Conservation (phyloP, 1,140 invertebrate genomes). For the Theocolax elegans region DNA sequence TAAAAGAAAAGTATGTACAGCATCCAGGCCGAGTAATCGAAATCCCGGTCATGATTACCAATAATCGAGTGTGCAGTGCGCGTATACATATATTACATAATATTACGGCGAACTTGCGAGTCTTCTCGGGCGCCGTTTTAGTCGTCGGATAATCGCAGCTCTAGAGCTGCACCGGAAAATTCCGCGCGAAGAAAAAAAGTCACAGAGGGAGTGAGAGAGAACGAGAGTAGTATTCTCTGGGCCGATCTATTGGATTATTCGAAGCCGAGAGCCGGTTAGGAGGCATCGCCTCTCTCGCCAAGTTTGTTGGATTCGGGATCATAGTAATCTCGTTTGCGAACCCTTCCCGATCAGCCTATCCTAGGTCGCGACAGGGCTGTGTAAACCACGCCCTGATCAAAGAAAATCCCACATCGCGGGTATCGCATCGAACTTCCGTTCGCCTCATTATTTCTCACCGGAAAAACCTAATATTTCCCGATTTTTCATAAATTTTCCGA, state of each 20-base stretch:
- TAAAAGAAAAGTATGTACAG: no score
- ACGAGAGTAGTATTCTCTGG: conserved; percentile 3
- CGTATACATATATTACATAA: background rate
- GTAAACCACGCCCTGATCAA: conserved; percentile 61
- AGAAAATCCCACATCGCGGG: no score
- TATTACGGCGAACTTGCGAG: background rate
- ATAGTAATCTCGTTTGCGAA: conserved; percentile 66
- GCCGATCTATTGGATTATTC: conserved; percentile 64
- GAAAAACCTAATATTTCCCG: background rate
- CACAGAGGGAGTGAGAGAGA: background rate
- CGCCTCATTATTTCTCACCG: background rate
- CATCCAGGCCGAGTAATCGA: no score
- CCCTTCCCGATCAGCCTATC: conserved; percentile 63
- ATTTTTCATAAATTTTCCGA: background rate
- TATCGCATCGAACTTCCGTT: no score
- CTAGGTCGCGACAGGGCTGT: conserved; percentile 53
- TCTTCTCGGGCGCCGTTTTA: background rate
- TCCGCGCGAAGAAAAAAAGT: conserved; percentile 7
- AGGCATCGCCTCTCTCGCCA: conserved; percentile 54
- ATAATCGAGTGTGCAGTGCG: no score
- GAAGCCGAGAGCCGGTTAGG: conserved; percentile 59
- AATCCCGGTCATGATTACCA: no score
- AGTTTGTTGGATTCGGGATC: conserved; percentile 69
- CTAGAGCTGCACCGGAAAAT: conserved; percentile 25
- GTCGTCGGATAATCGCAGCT: conserved; percentile 36